Base-by-base conservation (phyloP, 2,888 invertebrate genomes). In the Autographa pulchrina region DNA sequence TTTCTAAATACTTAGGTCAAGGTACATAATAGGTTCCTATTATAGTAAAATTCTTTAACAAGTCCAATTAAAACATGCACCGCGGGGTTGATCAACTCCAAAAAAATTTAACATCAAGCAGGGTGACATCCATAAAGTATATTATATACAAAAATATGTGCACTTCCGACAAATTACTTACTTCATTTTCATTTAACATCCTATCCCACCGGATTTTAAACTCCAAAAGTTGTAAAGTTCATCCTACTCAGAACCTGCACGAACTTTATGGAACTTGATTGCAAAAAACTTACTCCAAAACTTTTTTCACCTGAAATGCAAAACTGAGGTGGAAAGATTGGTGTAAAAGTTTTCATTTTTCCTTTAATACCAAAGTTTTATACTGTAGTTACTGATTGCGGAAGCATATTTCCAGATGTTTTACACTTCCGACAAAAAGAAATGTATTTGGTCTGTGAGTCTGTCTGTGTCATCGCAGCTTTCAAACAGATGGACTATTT, bases 241-340 rank as follows among this genome's bases (percentile, higher is more conserved):
- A 56, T 25, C 25, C 25, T 56, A 25, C 54, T 56, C 11, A 9
- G 16, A n/a, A 56, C 11, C 11, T 16, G 48, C n/a, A 48, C 20
- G 25, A 56, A 25, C 54, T 56, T 25, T 25, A 4, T 20, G 54
- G 14, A 56, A 56, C 20, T 56, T 25, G 54, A 56, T 56, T 20
- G 54, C 54, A 56, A 25, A 56, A 56, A 56, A 38, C 38, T 38
- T 38, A 11, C 38, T 11, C 38, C 38, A 11, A 38, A 20, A 20
- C 54, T 25, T 56, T 56, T 54, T 56, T 20, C 20, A 25, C 54
- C 54, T 20, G 20, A 56, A 56, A 56, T 56, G 54, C 54, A 56
- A 56, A 56, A 56, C 54, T 56, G 54, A 13, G 54, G 25, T 25
- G 25, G 5, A 25, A 56, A 56, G 25, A 56, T 25, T 18, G 54